Percentiles rank a stretch among this genome's conserved stretches.
Evolutionary conservation across 2,888 invertebrate species (phyloP).

Genomic region (Odontothrips loti): DNA sequence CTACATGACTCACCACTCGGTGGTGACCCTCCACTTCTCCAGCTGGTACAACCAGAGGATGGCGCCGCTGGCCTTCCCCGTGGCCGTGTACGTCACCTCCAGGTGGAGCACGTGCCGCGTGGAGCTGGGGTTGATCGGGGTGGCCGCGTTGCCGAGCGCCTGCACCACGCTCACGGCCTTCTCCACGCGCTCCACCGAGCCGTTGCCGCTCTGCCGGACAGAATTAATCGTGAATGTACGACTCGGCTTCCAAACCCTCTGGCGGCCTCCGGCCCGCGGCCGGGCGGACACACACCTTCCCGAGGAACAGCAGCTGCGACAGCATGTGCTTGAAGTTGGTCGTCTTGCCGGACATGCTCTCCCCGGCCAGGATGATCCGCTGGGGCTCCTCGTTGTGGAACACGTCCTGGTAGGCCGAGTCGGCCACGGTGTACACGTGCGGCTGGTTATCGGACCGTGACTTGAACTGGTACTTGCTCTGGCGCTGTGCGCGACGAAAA

Average conservation of each 20-base stretch:
- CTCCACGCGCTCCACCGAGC: constrained; percentile 60
- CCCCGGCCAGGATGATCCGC: constrained; percentile 82
- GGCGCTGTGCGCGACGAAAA: constrained; percentile 54
- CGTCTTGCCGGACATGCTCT: constrained; percentile 88
- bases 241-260: background rate
- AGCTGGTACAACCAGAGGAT: constrained; percentile 80
- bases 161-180: constrained; percentile 68
- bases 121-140: constrained; percentile 78
- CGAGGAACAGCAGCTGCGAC: constrained; percentile 75
- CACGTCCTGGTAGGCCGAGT: constrained; percentile 85
- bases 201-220: constrained; percentile 52
- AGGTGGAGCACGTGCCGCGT: constrained; percentile 77
- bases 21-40: constrained; percentile 84
- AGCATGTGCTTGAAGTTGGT: constrained; percentile 74
- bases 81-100: constrained; percentile 76
- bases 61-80: constrained; percentile 84
- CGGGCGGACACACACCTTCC: constrained; percentile 54
- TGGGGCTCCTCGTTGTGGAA: constrained; percentile 82
- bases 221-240: constrained; percentile 23
- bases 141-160: constrained; percentile 77
- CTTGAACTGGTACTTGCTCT: constrained; percentile 75
- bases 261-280: too few relatives aligned
- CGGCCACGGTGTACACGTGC: constrained; percentile 84
- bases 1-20: constrained; percentile 41
- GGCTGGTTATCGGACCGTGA: constrained; percentile 85